Conservation (phyloP, 2,797 vertebrate genomes). For the Cottoperca gobio region DNA sequence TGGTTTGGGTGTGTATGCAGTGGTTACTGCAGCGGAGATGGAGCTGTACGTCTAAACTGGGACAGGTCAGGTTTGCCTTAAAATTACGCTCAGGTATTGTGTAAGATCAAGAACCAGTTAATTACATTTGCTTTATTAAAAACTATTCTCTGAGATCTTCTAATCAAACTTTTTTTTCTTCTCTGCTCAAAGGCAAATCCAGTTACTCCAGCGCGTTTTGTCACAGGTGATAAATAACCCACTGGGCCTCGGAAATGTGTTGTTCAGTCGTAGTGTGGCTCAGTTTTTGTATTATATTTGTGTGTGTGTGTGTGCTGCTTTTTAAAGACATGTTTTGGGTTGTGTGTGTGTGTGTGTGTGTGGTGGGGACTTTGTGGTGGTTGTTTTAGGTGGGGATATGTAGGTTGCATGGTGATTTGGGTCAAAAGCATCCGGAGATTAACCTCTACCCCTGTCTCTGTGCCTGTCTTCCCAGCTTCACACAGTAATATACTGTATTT, state of each 20-base stretch:
- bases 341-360: constrained; percentile 25
- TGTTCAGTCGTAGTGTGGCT: background rate
- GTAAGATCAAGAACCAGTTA: constrained; percentile 37
- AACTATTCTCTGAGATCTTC: constrained; percentile 17
- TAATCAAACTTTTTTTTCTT: constrained; percentile 29
- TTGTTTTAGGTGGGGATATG: constrained; percentile 58
- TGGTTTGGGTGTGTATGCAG: constrained; percentile 23
- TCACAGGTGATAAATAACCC: constrained; percentile 20
- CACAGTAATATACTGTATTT: constrained; percentile 10
- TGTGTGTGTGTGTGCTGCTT: constrained; percentile 9
- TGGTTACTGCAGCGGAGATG: constrained; percentile 5
- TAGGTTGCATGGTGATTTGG: constrained; percentile 82
- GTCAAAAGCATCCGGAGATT: constrained; percentile 80
- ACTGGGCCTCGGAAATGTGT: background rate
- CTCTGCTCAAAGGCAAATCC: background rate
- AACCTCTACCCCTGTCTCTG: constrained; percentile 62
- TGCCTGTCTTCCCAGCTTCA: constrained; percentile 32
- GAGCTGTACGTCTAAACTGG: constrained; percentile 48
- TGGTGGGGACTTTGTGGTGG: constrained; percentile 17
- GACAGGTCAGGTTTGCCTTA: constrained; percentile 38
- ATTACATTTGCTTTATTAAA: constrained; percentile 58
- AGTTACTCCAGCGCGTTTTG: background rate
- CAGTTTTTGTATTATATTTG: no score
- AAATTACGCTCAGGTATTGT: constrained; percentile 8
- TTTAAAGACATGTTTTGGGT: constrained; percentile 26